A percentile compares a stretch with the other conserved stretches of the same genome.
phyloP scores from a whole-genome alignment of 2,113 vertebrate species.

The Pterocles burchelli region DNA sequence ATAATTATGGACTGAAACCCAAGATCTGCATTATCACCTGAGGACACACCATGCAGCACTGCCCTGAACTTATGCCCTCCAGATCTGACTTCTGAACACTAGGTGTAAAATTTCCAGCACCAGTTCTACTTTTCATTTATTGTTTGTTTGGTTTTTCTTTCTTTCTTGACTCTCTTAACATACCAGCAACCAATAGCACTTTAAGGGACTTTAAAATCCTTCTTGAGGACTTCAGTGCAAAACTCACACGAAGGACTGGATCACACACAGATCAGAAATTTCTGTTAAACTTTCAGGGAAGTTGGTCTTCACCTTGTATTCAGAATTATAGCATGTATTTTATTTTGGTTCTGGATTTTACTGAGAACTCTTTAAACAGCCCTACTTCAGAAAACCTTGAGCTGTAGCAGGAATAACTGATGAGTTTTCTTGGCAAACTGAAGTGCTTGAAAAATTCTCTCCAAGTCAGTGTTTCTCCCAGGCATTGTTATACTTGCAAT shows the following conservation, averaged over 20 bases:
- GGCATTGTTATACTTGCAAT: conserved; percentile 21
- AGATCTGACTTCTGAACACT: background rate
- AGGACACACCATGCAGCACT: accelerated
- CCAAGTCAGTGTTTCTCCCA: background rate
- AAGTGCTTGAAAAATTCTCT: background rate
- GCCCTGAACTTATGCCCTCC: background rate
- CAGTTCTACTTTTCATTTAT: background rate
- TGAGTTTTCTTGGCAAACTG: background rate
- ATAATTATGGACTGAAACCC: background rate
- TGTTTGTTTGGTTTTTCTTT: background rate
- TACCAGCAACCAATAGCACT: background rate
- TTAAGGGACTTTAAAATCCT: background rate
- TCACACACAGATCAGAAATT: background rate
- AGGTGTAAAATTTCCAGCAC: background rate
- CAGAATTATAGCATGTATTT: background rate
- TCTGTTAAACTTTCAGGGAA: background rate
- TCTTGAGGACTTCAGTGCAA: background rate
- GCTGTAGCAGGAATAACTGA: background rate
- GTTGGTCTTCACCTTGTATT: background rate
- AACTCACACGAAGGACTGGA: background rate
- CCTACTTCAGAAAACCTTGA: background rate
- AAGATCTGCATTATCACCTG: background rate
- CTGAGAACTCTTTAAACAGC: background rate
- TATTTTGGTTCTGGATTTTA: background rate
- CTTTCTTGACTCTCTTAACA: background rate